Evolutionary conservation across 2,888 invertebrate species (phyloP).

Genomic region (Acronicta aceris): DNA sequence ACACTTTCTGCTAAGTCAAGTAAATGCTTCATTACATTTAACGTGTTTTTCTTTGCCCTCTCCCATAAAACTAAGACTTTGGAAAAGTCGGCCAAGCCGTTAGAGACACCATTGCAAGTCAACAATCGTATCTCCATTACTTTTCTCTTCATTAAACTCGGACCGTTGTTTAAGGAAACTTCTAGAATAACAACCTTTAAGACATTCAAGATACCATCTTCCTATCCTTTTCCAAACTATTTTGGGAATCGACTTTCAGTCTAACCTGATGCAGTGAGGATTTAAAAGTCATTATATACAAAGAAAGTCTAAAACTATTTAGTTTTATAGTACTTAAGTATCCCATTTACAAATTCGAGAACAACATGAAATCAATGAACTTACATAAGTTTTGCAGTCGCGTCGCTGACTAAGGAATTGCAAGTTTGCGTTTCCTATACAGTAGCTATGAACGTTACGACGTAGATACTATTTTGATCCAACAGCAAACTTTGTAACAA

Average conservation of each 20-base stretch:
- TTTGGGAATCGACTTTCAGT: no score
- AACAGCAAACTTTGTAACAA: slow-evolving; percentile 42
- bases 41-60: slow-evolving; percentile 48
- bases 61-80: slow-evolving; percentile 50
- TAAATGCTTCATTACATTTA: slow-evolving; percentile 49
- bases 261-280: no score
- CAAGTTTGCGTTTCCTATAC: slow-evolving; percentile 29
- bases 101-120: slow-evolving; percentile 35
- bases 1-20: slow-evolving; percentile 38
- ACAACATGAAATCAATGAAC: slow-evolving; percentile 38
- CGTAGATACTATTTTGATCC: slow-evolving; percentile 45
- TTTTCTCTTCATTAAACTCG: slow-evolving; percentile 2
- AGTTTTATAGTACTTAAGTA: no score
- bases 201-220: not conserved
- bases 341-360: slow-evolving; percentile 10
- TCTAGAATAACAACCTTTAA: not conserved
- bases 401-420: slow-evolving; percentile 13
- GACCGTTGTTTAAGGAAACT: slow-evolving; percentile 1
- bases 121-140: slow-evolving; percentile 37
- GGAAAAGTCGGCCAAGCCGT: slow-evolving; percentile 34
- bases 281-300: no score
- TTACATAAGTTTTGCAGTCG: slow-evolving; percentile 28
- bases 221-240: no score
- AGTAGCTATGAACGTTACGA: slow-evolving; percentile 31
- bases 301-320: no score